phyloP scores from a whole-genome alignment of 2,797 vertebrate species.

The Sebastes elongatus region DNA sequence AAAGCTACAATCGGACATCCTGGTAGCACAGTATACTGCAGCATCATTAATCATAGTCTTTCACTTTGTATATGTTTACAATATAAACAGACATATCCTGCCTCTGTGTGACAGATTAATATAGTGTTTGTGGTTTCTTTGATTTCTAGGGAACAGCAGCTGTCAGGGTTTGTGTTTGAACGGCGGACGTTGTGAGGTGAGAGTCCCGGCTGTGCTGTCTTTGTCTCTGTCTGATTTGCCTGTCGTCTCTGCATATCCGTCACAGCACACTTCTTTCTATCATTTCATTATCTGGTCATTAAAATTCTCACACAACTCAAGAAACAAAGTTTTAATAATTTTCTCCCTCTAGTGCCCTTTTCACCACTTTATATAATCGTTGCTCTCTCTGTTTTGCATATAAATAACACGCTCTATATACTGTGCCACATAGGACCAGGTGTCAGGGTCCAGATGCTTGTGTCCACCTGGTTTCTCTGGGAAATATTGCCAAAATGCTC shows the following conservation, averaged over 20 bases:
- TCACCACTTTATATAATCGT: not conserved
- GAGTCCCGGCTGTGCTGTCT: not conserved
- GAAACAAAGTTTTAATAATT: not conserved
- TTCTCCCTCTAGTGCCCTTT: not conserved
- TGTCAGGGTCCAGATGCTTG: conserved; percentile 68
- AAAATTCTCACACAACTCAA: not conserved
- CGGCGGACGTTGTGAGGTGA: conserved; percentile 83
- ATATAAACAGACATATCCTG: not conserved
- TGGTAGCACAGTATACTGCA: not conserved
- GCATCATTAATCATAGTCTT: not conserved
- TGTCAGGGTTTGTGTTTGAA: conserved; percentile 82
- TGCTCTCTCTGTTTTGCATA: not conserved
- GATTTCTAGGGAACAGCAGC: conserved; percentile 81
- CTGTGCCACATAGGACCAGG: conserved; percentile 65
- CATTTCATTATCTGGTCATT: not conserved
- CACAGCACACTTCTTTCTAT: not conserved
- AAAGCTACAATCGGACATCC: not conserved
- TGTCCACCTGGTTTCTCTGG: conserved; percentile 81
- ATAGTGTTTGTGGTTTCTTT: conserved; percentile 34
- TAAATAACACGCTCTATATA: not conserved
- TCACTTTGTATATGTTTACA: not conserved
- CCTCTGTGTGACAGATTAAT: conserved; percentile 29
- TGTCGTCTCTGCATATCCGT: not conserved
- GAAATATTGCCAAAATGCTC: conserved; percentile 75
- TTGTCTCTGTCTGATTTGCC: not conserved